phyloP scores from a whole-genome alignment of 2,113 vertebrate genomes.

The Nesogale talazaci region DNA sequence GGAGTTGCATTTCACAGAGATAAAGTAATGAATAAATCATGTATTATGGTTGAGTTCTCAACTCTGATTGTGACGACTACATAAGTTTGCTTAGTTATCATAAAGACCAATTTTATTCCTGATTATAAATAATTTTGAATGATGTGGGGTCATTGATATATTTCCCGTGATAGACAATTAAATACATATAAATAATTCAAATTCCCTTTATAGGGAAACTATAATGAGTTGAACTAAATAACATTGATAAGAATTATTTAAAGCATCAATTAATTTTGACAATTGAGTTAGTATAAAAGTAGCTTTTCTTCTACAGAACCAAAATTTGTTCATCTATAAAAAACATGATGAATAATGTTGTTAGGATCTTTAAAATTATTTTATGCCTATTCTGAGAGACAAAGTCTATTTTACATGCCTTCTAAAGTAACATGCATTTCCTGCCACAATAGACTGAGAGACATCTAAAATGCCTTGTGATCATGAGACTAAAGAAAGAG shows the following conservation, averaged over 20 bases:
- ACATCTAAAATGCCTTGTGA: not conserved
- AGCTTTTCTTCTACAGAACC: not conserved
- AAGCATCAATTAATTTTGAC: not conserved
- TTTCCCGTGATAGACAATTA: not conserved
- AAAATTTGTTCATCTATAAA: slow-evolving; percentile 8
- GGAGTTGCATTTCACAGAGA: slow-evolving; percentile 25
- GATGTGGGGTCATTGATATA: not conserved
- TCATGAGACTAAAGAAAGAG: not conserved
- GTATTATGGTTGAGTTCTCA: slow-evolving; percentile 2
- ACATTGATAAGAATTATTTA: not conserved
- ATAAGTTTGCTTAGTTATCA: slow-evolving; percentile 10
- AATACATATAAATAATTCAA: slow-evolving; percentile 8
- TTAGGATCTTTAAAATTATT: slow-evolving; percentile 5
- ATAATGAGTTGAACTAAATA: not conserved
- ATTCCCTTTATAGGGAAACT: not conserved
- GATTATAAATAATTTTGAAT: slow-evolving; percentile 12
- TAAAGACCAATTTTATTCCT: not conserved
- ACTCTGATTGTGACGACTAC: not conserved
- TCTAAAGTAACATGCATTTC: not conserved
- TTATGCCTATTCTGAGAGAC: not conserved
- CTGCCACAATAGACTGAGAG: not conserved
- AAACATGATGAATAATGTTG: not conserved
- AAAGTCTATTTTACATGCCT: not conserved
- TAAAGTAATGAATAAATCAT: slow-evolving; percentile 28
- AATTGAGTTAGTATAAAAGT: not conserved